Conservation (phyloP, 2,888 invertebrate genomes). For the Panorpa germanica region DNA sequence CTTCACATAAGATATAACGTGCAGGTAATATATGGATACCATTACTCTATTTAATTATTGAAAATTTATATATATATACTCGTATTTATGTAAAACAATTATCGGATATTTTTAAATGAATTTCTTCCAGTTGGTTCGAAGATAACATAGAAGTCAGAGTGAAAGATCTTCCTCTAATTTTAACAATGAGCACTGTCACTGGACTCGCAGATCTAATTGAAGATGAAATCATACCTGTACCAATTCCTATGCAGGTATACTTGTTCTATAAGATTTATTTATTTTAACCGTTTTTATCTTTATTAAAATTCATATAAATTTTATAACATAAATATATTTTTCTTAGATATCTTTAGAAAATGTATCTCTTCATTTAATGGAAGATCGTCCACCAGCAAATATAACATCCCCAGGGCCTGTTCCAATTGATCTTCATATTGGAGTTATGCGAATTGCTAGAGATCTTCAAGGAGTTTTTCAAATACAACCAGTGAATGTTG, state of each 20-base stretch:
- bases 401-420: conserved; percentile 68
- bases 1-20: too few species aligned
- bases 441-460: conserved; percentile 47
- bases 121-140: conserved; percentile 19
- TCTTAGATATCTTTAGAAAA: conserved; percentile 53
- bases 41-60: too few species aligned
- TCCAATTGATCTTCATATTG: conserved; percentile 57
- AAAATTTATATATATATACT: conserved; percentile 10
- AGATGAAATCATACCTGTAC: conserved; percentile 65
- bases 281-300: conserved; percentile 4
- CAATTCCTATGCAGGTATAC: conserved; percentile 63
- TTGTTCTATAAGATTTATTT: conserved; percentile 4
- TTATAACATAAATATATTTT: conserved; percentile 9
- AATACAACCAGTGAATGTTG: conserved; percentile 35
- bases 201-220: conserved; percentile 70
- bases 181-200: conserved; percentile 66
- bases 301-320: conserved; percentile 5
- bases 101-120: neutral
- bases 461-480: conserved; percentile 55
- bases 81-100: conserved; percentile 1
- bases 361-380: conserved; percentile 53
- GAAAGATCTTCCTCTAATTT: conserved; percentile 40
- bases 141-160: conserved; percentile 41
- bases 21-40: too few species aligned
- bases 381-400: conserved; percentile 65